These are phyloP conservation scores for Pachydiplax longipennis DNA, from an alignment of 2,888 invertebrate species.

Conservation along the genomic window DNA sequence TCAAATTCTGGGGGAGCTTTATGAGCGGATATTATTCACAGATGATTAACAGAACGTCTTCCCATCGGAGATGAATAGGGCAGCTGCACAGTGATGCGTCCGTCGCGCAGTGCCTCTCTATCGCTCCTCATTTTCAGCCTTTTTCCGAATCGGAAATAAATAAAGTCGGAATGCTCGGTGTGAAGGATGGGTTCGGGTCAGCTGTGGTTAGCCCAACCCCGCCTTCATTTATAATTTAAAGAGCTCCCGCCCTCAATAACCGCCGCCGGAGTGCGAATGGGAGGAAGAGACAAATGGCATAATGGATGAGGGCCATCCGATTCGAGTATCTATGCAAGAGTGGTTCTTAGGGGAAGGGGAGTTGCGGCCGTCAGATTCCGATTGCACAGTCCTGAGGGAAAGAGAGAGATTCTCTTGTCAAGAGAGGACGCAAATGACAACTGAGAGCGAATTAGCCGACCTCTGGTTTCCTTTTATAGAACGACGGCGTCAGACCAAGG, in stretches of 20 bases:
- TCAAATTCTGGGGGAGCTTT: neutral
- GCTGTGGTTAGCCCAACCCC: slow-evolving; percentile 16
- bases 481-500: neutral
- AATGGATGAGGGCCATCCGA: slow-evolving; percentile 16
- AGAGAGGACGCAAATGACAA: neutral
- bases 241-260: slow-evolving; percentile 7
- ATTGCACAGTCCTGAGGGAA: neutral
- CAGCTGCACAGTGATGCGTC: neutral
- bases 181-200: slow-evolving; percentile 24
- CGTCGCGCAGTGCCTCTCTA: neutral
- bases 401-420: neutral
- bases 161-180: neutral
- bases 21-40: neutral
- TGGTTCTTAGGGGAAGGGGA: neutral
- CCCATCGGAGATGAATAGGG: neutral
- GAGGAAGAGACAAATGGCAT: slow-evolving; percentile 29
- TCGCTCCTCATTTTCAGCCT: neutral
- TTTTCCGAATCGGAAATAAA: slow-evolving; percentile 35
- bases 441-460: neutral
- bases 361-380: neutral
- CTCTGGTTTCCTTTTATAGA: neutral
- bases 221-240: slow-evolving; percentile 37
- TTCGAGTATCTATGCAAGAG: neutral
- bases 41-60: neutral
- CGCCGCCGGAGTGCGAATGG: neutral